Conservation (phyloP, 2,797 vertebrate species). For the Dermochelys coriacea region DNA sequence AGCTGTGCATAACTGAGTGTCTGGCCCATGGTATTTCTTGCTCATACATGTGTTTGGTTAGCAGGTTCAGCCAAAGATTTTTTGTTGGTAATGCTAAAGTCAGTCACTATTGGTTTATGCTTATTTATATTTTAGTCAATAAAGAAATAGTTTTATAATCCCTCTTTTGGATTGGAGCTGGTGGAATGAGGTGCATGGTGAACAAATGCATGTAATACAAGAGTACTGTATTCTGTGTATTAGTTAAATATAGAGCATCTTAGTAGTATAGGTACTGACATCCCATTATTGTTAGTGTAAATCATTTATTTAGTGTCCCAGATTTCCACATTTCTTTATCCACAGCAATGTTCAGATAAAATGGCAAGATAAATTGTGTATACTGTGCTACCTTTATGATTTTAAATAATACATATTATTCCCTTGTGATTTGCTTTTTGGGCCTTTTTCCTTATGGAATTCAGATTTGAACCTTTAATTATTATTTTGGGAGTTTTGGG, state of each 20-base stretch:
- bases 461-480: neutral
- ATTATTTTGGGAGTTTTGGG: neutral
- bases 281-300: neutral
- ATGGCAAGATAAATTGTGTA: neutral
- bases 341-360: neutral
- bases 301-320: slow-evolving; percentile 35
- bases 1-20: neutral
- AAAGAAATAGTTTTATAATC: neutral
- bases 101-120: neutral
- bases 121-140: neutral
- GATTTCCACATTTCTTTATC: slow-evolving; percentile 20
- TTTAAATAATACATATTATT: neutral
- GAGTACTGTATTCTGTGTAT: neutral
- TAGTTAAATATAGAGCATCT: neutral
- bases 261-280: neutral
- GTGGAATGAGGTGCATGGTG: neutral
- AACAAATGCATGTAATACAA: neutral
- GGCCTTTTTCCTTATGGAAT: neutral
- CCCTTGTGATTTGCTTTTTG: neutral
- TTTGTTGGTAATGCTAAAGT: neutral
- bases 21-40: neutral
- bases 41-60: neutral
- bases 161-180: neutral
- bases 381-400: neutral
- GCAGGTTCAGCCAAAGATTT: neutral